These are phyloP conservation scores for Trichonephila clavipes DNA, from an alignment of 1,140 invertebrate genomes.

Conservation along the genomic window DNA sequence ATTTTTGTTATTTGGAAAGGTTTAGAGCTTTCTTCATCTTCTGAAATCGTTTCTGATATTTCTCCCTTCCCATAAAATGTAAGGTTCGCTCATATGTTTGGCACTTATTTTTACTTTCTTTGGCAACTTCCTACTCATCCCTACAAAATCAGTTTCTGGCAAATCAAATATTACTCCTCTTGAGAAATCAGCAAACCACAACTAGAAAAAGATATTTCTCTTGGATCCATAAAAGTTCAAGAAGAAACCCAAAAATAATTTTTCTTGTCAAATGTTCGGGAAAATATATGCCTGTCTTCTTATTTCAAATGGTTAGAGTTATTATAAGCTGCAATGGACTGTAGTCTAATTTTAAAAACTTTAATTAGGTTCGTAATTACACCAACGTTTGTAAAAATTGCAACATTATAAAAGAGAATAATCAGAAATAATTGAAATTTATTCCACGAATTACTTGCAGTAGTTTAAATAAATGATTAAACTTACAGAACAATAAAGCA, in stretches of 20 bases:
- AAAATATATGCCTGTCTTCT: too few species aligned
- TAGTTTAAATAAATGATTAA: too few species aligned
- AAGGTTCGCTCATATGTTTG: background rate
- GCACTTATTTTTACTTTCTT: slow-evolving; percentile 18
- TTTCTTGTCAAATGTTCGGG: too few species aligned
- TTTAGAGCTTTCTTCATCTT: slow-evolving; percentile 35
- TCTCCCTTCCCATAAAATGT: slow-evolving; percentile 21
- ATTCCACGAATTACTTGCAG: too few species aligned
- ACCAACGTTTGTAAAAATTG: too few species aligned
- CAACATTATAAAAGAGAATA: too few species aligned
- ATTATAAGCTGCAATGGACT: too few species aligned
- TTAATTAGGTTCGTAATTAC: too few species aligned
- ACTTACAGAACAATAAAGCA: too few species aligned
- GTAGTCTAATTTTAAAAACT: too few species aligned
- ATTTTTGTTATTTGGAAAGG: background rate
- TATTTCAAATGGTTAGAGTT: too few species aligned
- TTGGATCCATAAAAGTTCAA: background rate
- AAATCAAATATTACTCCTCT: background rate
- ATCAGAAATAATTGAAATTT: too few species aligned
- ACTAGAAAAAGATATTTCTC: background rate
- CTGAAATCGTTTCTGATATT: slow-evolving; percentile 32
- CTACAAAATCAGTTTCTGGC: background rate
- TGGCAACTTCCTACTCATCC: slow-evolving; percentile 1
- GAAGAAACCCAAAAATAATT: background rate
- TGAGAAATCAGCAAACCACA: background rate